phyloP scores from a whole-genome alignment of 2,888 invertebrate species.

The Protophormia terraenovae region DNA sequence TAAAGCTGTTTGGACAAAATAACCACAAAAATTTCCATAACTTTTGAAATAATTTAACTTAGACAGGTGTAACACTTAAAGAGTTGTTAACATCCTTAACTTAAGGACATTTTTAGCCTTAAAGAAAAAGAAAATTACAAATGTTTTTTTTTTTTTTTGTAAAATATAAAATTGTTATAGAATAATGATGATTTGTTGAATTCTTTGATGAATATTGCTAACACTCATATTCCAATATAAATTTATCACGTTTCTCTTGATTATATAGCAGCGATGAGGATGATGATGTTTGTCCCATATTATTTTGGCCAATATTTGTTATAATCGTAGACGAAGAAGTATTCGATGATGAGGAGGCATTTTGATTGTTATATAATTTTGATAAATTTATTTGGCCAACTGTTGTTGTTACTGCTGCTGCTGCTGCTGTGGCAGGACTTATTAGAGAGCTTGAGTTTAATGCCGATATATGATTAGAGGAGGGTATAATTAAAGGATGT shows the following conservation, averaged over 20 bases:
- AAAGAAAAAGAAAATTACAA: no score
- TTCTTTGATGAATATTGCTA: no score
- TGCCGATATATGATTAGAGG: no score
- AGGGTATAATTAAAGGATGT: conserved; percentile 55
- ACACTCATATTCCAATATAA: conserved; percentile 80
- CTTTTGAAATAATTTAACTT: not conserved
- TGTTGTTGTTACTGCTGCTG: conserved; percentile 74
- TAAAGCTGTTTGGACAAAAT: not conserved
- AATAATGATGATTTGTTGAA: no score
- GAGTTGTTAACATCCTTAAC: not conserved
- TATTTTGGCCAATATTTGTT: conserved; percentile 32
- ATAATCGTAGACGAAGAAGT: conserved; percentile 41
- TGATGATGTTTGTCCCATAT: not conserved
- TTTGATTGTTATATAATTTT: conserved; percentile 63
- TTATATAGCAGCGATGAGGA: conserved; percentile 40
- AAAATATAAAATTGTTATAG: no score
- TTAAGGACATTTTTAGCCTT: no score
- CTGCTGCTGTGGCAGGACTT: not conserved
- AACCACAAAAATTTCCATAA: not conserved
- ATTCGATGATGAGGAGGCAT: conserved; percentile 21
- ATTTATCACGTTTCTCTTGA: conserved; percentile 74
- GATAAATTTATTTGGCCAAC: conserved; percentile 62
- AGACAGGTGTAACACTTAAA: not conserved
- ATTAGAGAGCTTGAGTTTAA: not conserved
- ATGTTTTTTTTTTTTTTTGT: no score